A percentile compares a stretch with the other conserved stretches of the same genome.
Conservation (phyloP, 2,113 vertebrate species). For the Salminus brasiliensis region DNA sequence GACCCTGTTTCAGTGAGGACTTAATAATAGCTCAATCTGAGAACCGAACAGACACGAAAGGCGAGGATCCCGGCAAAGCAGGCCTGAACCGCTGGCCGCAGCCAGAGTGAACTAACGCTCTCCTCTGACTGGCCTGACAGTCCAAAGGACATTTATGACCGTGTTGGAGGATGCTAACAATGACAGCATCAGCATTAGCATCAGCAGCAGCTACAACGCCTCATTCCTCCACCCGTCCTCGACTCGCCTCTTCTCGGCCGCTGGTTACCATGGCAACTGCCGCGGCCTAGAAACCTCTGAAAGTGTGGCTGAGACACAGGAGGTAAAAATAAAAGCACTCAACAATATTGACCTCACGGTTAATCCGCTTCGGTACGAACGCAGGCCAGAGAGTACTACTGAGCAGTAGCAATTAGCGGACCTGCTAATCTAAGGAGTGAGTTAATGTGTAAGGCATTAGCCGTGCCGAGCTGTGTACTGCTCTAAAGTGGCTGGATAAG, state of each 20-base stretch:
- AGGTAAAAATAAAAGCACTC: constrained; percentile 11
- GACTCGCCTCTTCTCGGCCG: too few relatives aligned
- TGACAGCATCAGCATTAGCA: not conserved
- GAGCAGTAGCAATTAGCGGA: constrained; percentile 1
- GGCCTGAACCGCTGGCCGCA: constrained; percentile 42
- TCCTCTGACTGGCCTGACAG: not conserved
- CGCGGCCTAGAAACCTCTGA: constrained; percentile 16
- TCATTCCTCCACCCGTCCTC: not conserved
- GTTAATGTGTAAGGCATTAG: not conserved
- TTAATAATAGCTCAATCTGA: constrained; percentile 75
- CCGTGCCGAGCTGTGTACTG: not conserved
- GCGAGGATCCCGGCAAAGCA: constrained; percentile 59
- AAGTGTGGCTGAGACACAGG: not conserved
- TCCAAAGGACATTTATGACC: not conserved
- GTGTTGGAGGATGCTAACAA: not conserved
- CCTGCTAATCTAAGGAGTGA: constrained; percentile 12
- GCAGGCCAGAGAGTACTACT: not conserved
- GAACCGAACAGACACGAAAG: constrained; percentile 68
- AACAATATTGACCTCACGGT: constrained; percentile 13
- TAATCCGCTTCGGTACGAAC: not conserved
- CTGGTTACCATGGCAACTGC: constrained; percentile 40
- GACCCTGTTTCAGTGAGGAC: constrained; percentile 74
- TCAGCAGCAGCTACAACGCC: not conserved
- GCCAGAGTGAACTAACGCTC: not conserved
- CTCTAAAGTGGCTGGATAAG: constrained; percentile 19